Conservation (phyloP, 2,888 invertebrate species). For the Dryocosmus kuriphilus region DNA sequence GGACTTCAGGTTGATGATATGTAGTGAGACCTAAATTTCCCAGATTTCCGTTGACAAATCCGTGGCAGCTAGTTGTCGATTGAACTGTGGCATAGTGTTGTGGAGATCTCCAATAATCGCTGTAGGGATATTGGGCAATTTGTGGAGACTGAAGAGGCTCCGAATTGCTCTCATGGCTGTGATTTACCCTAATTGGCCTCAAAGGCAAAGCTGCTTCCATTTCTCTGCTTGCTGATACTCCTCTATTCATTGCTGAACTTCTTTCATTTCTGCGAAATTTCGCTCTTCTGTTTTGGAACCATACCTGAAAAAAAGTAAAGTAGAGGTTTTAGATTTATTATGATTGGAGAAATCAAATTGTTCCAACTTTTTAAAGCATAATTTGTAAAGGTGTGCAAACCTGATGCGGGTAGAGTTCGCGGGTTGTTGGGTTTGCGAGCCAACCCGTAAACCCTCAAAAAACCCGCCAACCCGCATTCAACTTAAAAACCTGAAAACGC, state of each 20-base stretch:
- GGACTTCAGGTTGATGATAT: conserved; percentile 71
- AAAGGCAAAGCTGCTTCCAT: conserved; percentile 71
- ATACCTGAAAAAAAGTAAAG: conserved; percentile 82
- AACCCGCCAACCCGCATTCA: too few species aligned
- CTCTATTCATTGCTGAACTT: conserved; percentile 79
- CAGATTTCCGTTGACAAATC: conserved; percentile 69
- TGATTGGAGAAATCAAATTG: too few species aligned
- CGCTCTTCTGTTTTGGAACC: conserved; percentile 96
- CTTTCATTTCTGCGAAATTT: conserved; percentile 96
- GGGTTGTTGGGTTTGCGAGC: too few species aligned
- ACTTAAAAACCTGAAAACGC: too few species aligned
- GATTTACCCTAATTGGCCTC: conserved; percentile 70
- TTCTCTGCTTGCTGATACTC: conserved; percentile 66
- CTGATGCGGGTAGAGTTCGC: too few species aligned
- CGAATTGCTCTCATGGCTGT: conserved; percentile 62
- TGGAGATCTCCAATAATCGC: conserved; percentile 73
- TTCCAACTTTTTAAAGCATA: too few species aligned
- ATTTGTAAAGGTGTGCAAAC: too few species aligned
- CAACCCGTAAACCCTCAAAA: too few species aligned
- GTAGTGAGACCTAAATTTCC: conserved; percentile 68
- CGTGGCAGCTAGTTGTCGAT: conserved; percentile 68
- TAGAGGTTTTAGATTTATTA: not conserved
- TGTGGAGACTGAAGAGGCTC: conserved; percentile 54
- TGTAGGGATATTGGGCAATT: conserved; percentile 68
- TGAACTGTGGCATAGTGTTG: conserved; percentile 68